Base-by-base conservation (phyloP, 2,113 vertebrate species). In the Chinchilla lanigera region DNA sequence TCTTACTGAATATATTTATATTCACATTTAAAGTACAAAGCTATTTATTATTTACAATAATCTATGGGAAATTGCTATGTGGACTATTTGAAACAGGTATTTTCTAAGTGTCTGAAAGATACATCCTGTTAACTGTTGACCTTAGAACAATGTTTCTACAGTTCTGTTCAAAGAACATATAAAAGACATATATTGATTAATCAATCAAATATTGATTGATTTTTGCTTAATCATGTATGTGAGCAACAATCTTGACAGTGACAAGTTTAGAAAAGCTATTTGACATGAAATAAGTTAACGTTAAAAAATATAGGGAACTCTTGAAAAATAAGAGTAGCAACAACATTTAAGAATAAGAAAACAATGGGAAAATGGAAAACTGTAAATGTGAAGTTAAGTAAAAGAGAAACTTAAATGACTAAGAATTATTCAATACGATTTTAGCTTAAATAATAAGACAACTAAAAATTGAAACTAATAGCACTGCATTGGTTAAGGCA, bases 91-190 rank as follows among this genome's bases (percentile, higher is more conserved):
- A 92, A 77, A 8, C 52, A 85, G 47, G 84, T 91, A 86, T 52
- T 93, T 86, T 63, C 67, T 60, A 54, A 83, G 13, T 30, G 0
- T 7, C 33, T 97, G 75, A 65, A 63, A 60, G 47, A 89, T 80
- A 8, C 85, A 63, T n/a, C 3, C 93, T 88, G 86, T 89, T 98
- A 84, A 67, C 90, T 63, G 75, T 14, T n/a, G 91, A 44, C 28
- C 94, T 87, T 63, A 47, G 83, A 93, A 77, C 5, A 69, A 85
- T 54, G 5, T 30, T 88, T 82, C 41, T 19, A 81, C 0, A 56
- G 7, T 87, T 96, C 93, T 85, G 7, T 93, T 93, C 44, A 86
- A 54, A 78, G 52, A 6, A 71, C 4, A 14, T 86, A 33, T 22
- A 96, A n/a, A 78, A 78, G 22, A 71, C 4, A 63, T 61, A 93